Evolutionary conservation across 2,888 invertebrate genomes (phyloP), one percentile per base, ranked within the genome.

Genomic region (Ctenicera cuprea): DNA sequence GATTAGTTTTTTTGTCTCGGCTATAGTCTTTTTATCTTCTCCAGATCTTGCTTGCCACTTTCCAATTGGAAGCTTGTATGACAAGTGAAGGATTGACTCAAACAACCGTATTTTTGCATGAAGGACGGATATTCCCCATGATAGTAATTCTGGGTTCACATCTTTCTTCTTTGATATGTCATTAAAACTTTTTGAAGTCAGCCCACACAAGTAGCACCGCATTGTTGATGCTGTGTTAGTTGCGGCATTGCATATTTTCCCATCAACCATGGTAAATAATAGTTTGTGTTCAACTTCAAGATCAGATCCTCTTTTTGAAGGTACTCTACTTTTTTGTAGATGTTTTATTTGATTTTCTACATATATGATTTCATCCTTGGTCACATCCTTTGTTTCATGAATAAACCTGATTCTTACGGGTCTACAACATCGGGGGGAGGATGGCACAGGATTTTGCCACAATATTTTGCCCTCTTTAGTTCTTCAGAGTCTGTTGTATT

Each of bases 371-470:
- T 80, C 80, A 66, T 79, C 77, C 3, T 77, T 79, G 20, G 80
- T 82, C 20, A 82, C 61, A 68, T 81, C 80, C n/a, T 57, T 62
- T 38, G 78, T 75, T 76, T 82, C 80, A 59, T 80, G 73, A 0
- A 78, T 75, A 74, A 82, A 83, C 57, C 79, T 52, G n/a, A 83
- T 76, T 59, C 82, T 64, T 20, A 83, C 81, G 12, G 81, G 81
- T 9, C 82, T 75, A 70, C 82, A 83, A 71, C 71, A 83, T 65
- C 81, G 50, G 3, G 80, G 74, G 16, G 81, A 83, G 7, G 81
- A 82, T 20, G 79, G 80, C 3, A 71, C 73, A 68, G 81, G 81
- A 61, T 82, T 82, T 73, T 82, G 78, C 82, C 80, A 82, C 14
- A 82, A n/a, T n/a, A n/a, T n/a, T n/a, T n/a, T n/a, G n/a, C n/a